Evolutionary conservation across 2,888 invertebrate genomes (phyloP), one percentile per base, ranked within the genome.

Genomic region (Pristionchus exspectatus): DNA sequence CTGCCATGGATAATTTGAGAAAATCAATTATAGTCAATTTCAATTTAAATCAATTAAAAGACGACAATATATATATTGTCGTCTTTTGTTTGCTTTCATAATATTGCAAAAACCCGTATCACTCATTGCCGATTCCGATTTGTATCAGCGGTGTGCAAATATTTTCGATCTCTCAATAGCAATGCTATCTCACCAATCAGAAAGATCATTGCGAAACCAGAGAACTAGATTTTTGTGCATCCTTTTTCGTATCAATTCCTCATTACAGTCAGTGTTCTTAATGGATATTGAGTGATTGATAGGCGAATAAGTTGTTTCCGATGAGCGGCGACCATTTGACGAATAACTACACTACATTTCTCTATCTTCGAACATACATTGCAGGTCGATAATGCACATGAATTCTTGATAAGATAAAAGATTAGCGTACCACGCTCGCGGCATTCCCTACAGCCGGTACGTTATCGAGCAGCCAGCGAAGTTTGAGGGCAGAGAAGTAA

Each of bases 381-480:
- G 18, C 9, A 5, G 27, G 7, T 81, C 30, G n/a, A 74, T 24
- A 74, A 27, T 33, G 30, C 5, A 44, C 18, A 14, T 3, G 18
- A 30, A 38, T 50, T 50, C 44, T 10, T 21, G 33, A 38, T 27
- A 38, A 59, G 16, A 30, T 44, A 18, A 21, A n/a, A 83, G 12
- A 97, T 21, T 50, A 24, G 10, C 33, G 84, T 96, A 89, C 97
- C 97, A 72, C 97, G 97, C 69, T 97, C 96, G 69, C 97, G 97
- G 0, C 98, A 98, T 92, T 96, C 96, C 90, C 96, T 96, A 98
- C 97, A 0, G 96, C 96, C 3, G 97, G 96, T 27, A 97, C 97
- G 96, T 99, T 98, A 94, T 98, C 97, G 90, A 98, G 96, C 88
- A 99, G 96, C 99, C 99, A 99, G 94, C 97, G 97, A 84, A 99